Evolutionary conservation across 2,797 vertebrate species (phyloP), one percentile per base, ranked within the genome.

Genomic region (Pseudocheirus occidentalis): DNA sequence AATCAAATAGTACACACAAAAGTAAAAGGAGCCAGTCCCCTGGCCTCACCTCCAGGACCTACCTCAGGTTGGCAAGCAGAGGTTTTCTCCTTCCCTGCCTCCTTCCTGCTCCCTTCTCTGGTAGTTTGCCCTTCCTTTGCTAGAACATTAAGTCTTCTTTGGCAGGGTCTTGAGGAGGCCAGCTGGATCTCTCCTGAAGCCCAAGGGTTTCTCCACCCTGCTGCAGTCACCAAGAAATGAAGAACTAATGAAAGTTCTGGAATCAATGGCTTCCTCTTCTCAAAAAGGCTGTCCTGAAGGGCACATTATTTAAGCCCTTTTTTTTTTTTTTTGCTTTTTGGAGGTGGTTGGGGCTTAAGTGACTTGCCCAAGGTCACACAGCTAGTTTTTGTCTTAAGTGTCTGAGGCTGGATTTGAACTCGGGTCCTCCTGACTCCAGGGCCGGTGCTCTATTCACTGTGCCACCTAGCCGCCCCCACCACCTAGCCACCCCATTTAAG

Each of bases 1-100:
- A 98, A 24, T 21, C 73, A 97, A 98, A 98, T 56, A 96, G 81
- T 55, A 91, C 29, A 40, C 93, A 95, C 97, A 96, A 95, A 96
- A 92, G 93, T 93, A 92, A 95, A 94, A 13, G 24, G 52, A 96
- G 87, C 0, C 0, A 58, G 95, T 29, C 0, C 95, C 92, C 90
- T 95, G 97, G 92, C 58, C 94, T n/a, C 56, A 95, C 94, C 90
- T 94, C 13, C 55, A 87, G 91, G 92, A 50, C 93, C 90, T 95
- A 94, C 55, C 81, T 96, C 96, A 93, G 54, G 91, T 46, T 95
- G 93, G 94, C 94, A 97, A 7, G 14, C 91, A 55, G 40, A 27
- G 40, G 0, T 96, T 94, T 96, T 97, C 95, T 96, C 29, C 62
- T 89, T 96, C 87, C 59, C 94, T 96, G 28, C 55, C 90, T 96